Conservation (phyloP, 2,797 vertebrate genomes). For the Alfaro cultratus region DNA sequence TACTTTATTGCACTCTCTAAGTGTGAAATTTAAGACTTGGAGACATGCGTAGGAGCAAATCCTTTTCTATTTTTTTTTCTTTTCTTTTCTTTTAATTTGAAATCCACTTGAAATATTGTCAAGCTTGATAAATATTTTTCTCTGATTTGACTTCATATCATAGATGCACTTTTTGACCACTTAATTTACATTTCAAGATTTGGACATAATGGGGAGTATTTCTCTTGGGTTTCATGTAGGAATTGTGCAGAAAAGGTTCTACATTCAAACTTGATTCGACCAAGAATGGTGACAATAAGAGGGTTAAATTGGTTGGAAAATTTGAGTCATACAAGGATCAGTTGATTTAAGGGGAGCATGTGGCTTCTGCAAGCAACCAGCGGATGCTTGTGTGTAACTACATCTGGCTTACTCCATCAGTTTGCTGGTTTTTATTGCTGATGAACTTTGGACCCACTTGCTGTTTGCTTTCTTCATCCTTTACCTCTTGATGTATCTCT, state of each 20-base stretch:
- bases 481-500: not conserved
- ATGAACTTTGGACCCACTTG: conserved; percentile 71
- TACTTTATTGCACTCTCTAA: not conserved
- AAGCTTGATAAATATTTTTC: not conserved
- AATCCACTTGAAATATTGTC: not conserved
- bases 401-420: conserved; percentile 60
- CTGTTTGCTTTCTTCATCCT: conserved; percentile 16
- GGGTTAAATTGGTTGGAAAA: conserved; percentile 33
- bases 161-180: not conserved
- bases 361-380: conserved; percentile 40
- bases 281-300: conserved; percentile 3
- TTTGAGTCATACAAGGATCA: conserved; percentile 46
- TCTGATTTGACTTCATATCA: not conserved
- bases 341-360: conserved; percentile 40
- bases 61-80: conserved; percentile 15
- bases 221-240: not conserved
- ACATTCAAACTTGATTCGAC: not conserved
- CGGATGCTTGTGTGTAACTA: conserved; percentile 78
- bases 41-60: conserved; percentile 36
- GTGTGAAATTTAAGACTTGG: conserved; percentile 11
- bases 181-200: conserved; percentile 8
- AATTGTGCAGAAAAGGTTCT: not conserved
- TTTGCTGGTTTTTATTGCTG: conserved; percentile 48
- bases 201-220: not conserved
- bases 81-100: conserved; percentile 7